phyloP scores from a whole-genome alignment of 2,113 vertebrate species.

The Elaphurus davidianus region DNA sequence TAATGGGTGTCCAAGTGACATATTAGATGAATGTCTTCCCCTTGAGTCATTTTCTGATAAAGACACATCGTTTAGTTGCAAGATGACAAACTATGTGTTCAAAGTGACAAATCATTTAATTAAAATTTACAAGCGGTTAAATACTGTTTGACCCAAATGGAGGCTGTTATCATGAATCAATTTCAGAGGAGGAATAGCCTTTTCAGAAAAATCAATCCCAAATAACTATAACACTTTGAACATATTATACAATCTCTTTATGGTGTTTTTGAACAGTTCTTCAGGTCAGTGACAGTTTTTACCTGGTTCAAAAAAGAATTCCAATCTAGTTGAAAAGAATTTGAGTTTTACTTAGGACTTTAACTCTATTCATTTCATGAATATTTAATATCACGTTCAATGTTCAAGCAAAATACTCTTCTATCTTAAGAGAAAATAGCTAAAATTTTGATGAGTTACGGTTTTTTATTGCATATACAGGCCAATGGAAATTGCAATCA shows the following conservation, averaged over 20 bases:
- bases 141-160: constrained; percentile 75
- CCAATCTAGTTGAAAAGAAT: constrained; percentile 80
- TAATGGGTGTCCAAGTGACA: constrained; percentile 71
- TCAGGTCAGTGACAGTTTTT: background rate
- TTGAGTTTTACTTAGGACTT: constrained; percentile 72
- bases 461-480: constrained; percentile 69
- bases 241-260: background rate
- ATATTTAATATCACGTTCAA: constrained; percentile 82
- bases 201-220: constrained; percentile 64
- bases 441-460: constrained; percentile 81
- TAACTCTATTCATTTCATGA: constrained; percentile 76
- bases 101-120: constrained; percentile 83
- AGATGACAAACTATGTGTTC: constrained; percentile 78
- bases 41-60: constrained; percentile 77
- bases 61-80: constrained; percentile 72
- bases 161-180: constrained; percentile 78
- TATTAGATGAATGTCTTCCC: constrained; percentile 74
- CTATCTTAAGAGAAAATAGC: constrained; percentile 81
- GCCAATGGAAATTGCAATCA: constrained; percentile 81
- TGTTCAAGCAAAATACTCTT: constrained; percentile 70
- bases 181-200: constrained; percentile 58
- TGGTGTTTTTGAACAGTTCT: constrained; percentile 8
- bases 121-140: constrained; percentile 82
- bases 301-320: constrained; percentile 41
- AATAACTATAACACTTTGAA: constrained; percentile 30